Evolutionary conservation across 2,888 invertebrate genomes (phyloP).

Genomic region (Synergus japonicus): DNA sequence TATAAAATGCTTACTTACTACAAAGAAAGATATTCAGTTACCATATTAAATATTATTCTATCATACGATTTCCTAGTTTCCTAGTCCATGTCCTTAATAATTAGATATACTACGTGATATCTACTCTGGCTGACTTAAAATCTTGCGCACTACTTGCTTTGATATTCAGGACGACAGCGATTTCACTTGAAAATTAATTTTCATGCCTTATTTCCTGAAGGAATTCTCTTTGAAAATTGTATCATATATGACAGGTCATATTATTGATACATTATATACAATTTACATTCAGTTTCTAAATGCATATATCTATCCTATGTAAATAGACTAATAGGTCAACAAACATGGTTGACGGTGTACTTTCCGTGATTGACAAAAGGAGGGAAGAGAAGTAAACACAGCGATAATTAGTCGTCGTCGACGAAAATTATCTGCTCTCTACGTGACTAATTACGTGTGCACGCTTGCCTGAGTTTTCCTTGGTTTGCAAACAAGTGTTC

Average conservation of each 20-base stretch:
- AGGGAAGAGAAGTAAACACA: slow-evolving; percentile 42
- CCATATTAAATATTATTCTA: too few relatives aligned
- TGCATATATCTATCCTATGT: neutral
- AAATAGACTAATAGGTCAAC: slow-evolving; percentile 21
- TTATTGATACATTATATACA: neutral
- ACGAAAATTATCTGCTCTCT: slow-evolving; percentile 55
- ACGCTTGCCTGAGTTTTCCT: slow-evolving; percentile 24
- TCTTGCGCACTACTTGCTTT: too few relatives aligned
- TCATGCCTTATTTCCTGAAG: too few relatives aligned
- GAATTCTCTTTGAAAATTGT: too few relatives aligned
- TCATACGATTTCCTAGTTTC: too few relatives aligned
- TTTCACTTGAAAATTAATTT: too few relatives aligned
- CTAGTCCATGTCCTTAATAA: too few relatives aligned
- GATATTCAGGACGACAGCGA: too few relatives aligned
- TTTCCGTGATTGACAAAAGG: slow-evolving; percentile 64
- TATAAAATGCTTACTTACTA: neutral
- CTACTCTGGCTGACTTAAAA: too few relatives aligned
- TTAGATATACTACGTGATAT: too few relatives aligned
- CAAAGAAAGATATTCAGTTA: too few relatives aligned
- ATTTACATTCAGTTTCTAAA: neutral
- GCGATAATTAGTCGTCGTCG: slow-evolving; percentile 57
- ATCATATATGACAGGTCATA: neutral
- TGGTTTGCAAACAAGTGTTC: slow-evolving; percentile 22
- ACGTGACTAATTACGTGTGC: slow-evolving; percentile 48
- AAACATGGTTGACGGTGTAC: slow-evolving; percentile 32